phyloP scores from a whole-genome alignment of 2,113 vertebrate species.

The Neotoma lepida region DNA sequence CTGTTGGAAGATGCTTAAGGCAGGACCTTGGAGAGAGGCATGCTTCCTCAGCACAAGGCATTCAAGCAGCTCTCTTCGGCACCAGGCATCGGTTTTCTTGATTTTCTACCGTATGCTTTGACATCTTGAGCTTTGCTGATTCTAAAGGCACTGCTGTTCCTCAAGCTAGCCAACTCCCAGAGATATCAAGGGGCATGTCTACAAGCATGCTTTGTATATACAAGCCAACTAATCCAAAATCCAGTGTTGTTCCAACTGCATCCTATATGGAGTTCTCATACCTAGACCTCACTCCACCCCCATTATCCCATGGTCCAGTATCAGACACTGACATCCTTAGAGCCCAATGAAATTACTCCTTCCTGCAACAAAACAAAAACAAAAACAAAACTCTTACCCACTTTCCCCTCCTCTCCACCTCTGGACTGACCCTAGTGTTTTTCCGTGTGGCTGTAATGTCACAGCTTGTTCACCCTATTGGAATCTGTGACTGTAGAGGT shows the following conservation, averaged over 20 bases:
- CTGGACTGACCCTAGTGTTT: background rate
- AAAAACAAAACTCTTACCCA: background rate
- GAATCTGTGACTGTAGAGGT: background rate
- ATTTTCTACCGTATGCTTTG: constrained; percentile 2
- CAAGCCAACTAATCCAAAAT: background rate
- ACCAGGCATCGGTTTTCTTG: background rate
- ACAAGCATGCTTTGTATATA: background rate
- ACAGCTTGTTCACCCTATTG: background rate
- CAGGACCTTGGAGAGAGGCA: background rate
- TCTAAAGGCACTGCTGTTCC: background rate
- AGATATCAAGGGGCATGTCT: background rate
- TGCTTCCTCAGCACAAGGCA: background rate
- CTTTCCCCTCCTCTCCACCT: background rate
- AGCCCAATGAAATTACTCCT: background rate
- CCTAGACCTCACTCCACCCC: no score
- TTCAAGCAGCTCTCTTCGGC: background rate
- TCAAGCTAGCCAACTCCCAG: background rate
- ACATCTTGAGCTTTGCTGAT: background rate
- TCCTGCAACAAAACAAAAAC: no score
- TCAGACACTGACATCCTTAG: background rate
- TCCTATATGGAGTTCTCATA: background rate
- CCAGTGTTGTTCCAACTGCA: background rate
- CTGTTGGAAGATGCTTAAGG: constrained; percentile 49
- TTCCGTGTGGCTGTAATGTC: rapidly evolving
- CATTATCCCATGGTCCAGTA: background rate